Conservation (phyloP, 2,113 vertebrate genomes). For the Ahaetulla prasina region DNA sequence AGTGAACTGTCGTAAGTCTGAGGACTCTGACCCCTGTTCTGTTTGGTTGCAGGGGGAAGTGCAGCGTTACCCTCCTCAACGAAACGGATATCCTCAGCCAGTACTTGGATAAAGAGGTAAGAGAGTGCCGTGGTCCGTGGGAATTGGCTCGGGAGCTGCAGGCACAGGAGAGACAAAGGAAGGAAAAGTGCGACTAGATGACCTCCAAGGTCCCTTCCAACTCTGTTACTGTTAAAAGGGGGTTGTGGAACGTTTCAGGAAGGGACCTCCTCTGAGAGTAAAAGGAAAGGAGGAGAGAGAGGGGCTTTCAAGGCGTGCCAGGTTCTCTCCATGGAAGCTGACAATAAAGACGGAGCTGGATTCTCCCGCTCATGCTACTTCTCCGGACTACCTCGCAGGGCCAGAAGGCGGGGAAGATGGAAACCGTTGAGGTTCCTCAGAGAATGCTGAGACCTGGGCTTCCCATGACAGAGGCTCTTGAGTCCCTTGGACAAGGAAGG, state of each 20-base stretch:
- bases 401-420: neutral
- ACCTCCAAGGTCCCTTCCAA: too few relatives aligned
- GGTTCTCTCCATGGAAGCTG: neutral
- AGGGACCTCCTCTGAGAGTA: neutral
- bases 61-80: slow-evolving; percentile 89
- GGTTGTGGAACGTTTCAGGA: neutral
- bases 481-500: neutral
- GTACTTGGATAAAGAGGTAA: slow-evolving; percentile 86
- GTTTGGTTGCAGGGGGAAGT: slow-evolving; percentile 78
- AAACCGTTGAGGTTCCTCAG: neutral
- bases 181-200: too few relatives aligned
- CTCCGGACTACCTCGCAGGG: neutral
- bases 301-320: neutral
- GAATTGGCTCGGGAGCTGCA: neutral
- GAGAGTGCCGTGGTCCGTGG: neutral
- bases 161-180: neutral
- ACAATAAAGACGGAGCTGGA: neutral
- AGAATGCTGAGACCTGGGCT: neutral
- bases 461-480: neutral
- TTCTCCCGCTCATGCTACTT: rapidly evolving
- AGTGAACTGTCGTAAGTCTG: too few relatives aligned
- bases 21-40: neutral
- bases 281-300: neutral
- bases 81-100: slow-evolving; percentile 86
- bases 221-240: too few relatives aligned